Percentiles rank a stretch among this genome's conserved stretches.
These are phyloP conservation scores for Umimayanthus kanabou DNA, from an alignment of 92 coral and sea anemone genomes.

Conservation along the genomic window DNA sequence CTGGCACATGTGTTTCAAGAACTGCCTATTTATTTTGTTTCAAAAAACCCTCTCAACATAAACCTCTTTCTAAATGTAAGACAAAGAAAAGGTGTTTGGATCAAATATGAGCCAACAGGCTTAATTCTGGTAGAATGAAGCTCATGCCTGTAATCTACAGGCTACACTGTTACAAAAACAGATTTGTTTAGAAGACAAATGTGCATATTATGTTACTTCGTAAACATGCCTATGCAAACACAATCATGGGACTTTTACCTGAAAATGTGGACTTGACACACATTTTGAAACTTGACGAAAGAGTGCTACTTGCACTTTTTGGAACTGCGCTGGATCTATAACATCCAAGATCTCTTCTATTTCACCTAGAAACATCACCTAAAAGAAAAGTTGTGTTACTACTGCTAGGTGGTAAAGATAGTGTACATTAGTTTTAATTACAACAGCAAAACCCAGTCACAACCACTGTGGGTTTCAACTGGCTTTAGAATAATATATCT, in stretches of 20 bases:
- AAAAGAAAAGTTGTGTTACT: not conserved
- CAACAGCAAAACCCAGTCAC: too few species aligned
- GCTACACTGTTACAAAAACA: not conserved
- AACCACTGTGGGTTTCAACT: too few species aligned
- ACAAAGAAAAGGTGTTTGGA: too few species aligned
- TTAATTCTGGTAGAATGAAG: too few species aligned
- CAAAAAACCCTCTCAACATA: too few species aligned
- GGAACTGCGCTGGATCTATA: constrained; percentile 98
- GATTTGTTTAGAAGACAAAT: too few species aligned
- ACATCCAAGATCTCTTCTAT: constrained; percentile 99
- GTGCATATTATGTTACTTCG: not conserved
- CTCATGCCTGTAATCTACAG: not conserved
- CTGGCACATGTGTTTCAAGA: too few species aligned
- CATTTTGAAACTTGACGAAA: constrained; percentile 92
- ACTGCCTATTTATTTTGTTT: too few species aligned
- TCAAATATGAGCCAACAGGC: not conserved
- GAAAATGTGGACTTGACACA: constrained; percentile 99
- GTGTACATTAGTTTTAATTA: too few species aligned
- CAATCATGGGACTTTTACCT: constrained; percentile 53
- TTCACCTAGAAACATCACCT: constrained; percentile 99
- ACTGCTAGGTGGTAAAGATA: not conserved
- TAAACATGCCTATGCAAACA: not conserved
- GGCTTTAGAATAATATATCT: too few species aligned
- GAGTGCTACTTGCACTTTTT: constrained; percentile 79
- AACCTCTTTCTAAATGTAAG: not conserved